phyloP scores from a whole-genome alignment of 2,888 invertebrate species.

The Phyllotreta striolata region DNA sequence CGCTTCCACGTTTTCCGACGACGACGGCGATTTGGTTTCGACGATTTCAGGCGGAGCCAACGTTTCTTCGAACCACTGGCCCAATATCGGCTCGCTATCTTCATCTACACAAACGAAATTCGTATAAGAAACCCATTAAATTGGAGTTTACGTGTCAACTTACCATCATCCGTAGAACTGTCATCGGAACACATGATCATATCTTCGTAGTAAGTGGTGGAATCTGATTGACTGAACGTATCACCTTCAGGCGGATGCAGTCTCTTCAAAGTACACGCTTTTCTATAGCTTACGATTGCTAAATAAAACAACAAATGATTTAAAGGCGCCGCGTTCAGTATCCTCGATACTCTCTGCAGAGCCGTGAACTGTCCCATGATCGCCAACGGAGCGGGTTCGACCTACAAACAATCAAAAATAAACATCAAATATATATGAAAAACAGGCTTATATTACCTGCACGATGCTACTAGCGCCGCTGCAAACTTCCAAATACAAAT shows the following conservation, averaged over 20 bases:
- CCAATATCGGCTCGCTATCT: slow-evolving; percentile 86
- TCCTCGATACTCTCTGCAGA: slow-evolving; percentile 73
- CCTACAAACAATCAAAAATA: slow-evolving; percentile 47
- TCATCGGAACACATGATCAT: slow-evolving; percentile 91
- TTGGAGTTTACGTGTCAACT: neutral
- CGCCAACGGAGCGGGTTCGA: slow-evolving; percentile 70
- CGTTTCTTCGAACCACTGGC: slow-evolving; percentile 95
- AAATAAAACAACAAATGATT: slow-evolving; percentile 87
- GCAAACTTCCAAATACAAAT: slow-evolving; percentile 77
- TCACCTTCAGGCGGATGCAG: slow-evolving; percentile 86
- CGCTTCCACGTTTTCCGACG: slow-evolving; percentile 63
- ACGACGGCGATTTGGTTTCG: slow-evolving; percentile 66
- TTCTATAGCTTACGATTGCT: slow-evolving; percentile 89
- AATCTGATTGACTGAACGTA: slow-evolving; percentile 86
- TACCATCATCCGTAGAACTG: slow-evolving; percentile 88
- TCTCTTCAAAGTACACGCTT: slow-evolving; percentile 85
- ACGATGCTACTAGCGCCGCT: slow-evolving; percentile 55
- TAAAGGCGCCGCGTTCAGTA: slow-evolving; percentile 75
- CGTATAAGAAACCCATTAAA: slow-evolving; percentile 8
- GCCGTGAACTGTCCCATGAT: slow-evolving; percentile 73
- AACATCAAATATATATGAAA: slow-evolving; percentile 5
- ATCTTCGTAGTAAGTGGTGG: slow-evolving; percentile 96
- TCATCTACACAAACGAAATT: slow-evolving; percentile 63
- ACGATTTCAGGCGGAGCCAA: slow-evolving; percentile 79
- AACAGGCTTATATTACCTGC: slow-evolving; percentile 44